A percentile compares a stretch with the other conserved stretches of the same genome.
These are phyloP conservation scores for Diorhabda carinulata DNA, from an alignment of 1,140 invertebrate species.

Conservation along the genomic window DNA sequence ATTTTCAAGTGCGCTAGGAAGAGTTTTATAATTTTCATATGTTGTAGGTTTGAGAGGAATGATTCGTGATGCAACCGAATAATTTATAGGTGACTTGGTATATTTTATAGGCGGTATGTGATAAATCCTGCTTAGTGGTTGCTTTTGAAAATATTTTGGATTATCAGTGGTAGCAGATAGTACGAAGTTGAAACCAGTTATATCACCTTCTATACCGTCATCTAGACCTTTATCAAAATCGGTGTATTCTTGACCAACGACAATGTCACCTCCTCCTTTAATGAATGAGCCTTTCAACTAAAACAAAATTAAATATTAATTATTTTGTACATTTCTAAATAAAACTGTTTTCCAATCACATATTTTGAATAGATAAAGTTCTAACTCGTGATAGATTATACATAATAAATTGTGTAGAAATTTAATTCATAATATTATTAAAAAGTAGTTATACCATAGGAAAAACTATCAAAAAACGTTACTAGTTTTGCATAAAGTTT, in stretches of 20 bases:
- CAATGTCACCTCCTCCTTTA: conserved; percentile 58
- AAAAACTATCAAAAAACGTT: too few relatives aligned
- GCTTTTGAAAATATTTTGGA: conserved; percentile 7
- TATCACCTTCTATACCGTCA: conserved; percentile 63
- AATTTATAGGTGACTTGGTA: background rate
- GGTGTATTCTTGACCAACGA: conserved; percentile 63
- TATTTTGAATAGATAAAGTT: too few relatives aligned
- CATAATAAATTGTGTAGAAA: too few relatives aligned
- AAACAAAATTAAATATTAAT: conserved; percentile 20
- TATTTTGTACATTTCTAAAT: too few relatives aligned
- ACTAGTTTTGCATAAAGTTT: too few relatives aligned
- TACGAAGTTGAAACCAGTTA: conserved; percentile 64
- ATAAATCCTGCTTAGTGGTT: background rate
- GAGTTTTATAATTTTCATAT: background rate
- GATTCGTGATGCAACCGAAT: background rate
- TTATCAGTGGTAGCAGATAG: conserved; percentile 52
- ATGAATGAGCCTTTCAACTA: conserved; percentile 48
- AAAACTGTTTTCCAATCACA: too few relatives aligned
- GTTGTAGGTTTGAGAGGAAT: background rate
- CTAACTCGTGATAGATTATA: too few relatives aligned
- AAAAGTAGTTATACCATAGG: too few relatives aligned
- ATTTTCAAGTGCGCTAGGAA: background rate
- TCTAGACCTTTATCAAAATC: conserved; percentile 60
- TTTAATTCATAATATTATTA: too few relatives aligned
- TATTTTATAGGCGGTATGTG: background rate